These are phyloP conservation scores for Zoanthus solanderi DNA, from an alignment of 92 coral and sea anemone species.

Conservation along the genomic window DNA sequence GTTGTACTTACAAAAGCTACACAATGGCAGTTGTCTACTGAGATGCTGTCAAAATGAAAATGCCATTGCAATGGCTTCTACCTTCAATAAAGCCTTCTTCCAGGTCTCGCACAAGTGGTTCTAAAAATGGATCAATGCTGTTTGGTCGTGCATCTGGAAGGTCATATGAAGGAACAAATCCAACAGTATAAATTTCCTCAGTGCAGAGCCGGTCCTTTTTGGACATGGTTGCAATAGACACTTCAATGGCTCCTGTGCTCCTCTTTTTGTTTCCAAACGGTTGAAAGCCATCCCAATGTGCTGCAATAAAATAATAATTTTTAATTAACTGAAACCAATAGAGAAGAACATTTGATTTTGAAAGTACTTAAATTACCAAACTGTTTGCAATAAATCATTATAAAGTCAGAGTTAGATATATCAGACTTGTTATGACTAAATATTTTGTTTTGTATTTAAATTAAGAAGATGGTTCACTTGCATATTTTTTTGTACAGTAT, in stretches of 20 bases:
- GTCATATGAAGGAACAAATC: constrained; percentile 81
- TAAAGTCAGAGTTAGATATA: constrained; percentile 12
- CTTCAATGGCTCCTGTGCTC: constrained; percentile 77
- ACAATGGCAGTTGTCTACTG: constrained; percentile 15
- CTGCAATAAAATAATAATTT: constrained; percentile 44
- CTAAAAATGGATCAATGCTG: constrained; percentile 73
- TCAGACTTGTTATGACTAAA: constrained; percentile 12
- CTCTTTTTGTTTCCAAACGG: constrained; percentile 70
- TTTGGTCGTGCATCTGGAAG: constrained; percentile 75
- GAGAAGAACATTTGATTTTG: constrained; percentile 9
- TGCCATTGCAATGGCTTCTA: constrained; percentile 21
- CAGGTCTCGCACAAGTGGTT: constrained; percentile 65
- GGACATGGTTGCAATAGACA: constrained; percentile 66
- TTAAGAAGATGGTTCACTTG: constrained; percentile 13
- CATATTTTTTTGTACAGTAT: constrained; percentile 11
- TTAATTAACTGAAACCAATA: constrained; percentile 11
- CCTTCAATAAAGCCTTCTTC: constrained; percentile 77
- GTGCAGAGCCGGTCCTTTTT: constrained; percentile 64
- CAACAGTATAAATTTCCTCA: constrained; percentile 74
- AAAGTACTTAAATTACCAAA: constrained; percentile 11
- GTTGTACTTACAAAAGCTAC: constrained; percentile 10
- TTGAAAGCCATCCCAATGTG: constrained; percentile 73
- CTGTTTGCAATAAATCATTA: constrained; percentile 12
- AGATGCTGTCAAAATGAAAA: constrained; percentile 12
- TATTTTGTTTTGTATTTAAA: constrained; percentile 9